Evolutionary conservation across 2,797 vertebrate genomes (phyloP).

Genomic region (Malacoraja senta): DNA sequence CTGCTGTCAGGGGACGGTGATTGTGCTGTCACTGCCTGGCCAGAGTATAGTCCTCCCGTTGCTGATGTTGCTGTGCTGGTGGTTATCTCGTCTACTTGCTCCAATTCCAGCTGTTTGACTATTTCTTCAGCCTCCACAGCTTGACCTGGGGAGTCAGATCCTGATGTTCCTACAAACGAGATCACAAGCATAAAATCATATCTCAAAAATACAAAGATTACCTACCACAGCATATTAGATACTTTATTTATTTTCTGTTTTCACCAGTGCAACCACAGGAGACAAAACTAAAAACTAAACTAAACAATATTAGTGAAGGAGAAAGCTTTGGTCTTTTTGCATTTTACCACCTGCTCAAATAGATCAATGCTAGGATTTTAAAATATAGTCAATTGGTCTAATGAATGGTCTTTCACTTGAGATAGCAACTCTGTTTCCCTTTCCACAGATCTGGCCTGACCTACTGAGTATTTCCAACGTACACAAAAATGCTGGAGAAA

Average conservation of each 20-base stretch:
- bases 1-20: conserved; percentile 59
- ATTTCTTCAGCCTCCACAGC: conserved; percentile 90
- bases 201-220: not conserved
- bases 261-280: not conserved
- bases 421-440: no score
- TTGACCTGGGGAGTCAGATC: conserved; percentile 88
- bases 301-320: not conserved
- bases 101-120: conserved; percentile 91
- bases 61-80: conserved; percentile 71
- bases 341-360: not conserved
- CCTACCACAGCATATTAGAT: not conserved
- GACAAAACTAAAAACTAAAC: not conserved
- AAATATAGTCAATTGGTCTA: no score
- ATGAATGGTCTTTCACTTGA: no score
- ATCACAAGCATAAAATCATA: not conserved
- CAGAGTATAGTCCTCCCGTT: conserved; percentile 65
- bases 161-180: conserved; percentile 64
- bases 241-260: not conserved
- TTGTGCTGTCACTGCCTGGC: conserved; percentile 60
- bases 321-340: not conserved
- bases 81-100: conserved; percentile 81
- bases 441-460: no score
- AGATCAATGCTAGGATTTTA: not conserved
- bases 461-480: no score
- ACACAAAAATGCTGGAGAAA: no score